phyloP scores from a whole-genome alignment of 1,140 invertebrate genomes.

The Vanessa atalanta region DNA sequence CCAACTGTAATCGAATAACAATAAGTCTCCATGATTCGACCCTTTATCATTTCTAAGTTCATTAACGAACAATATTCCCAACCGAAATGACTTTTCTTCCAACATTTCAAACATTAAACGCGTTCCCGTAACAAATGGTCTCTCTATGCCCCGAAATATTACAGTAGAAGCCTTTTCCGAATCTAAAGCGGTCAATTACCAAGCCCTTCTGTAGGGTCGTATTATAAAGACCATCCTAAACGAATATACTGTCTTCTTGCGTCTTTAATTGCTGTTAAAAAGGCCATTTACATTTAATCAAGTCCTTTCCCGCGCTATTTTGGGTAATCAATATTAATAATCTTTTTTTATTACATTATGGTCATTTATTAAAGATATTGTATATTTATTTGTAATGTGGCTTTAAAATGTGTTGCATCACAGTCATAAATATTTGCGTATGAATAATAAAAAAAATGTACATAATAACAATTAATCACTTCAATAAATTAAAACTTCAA shows the following conservation, averaged over 20 bases:
- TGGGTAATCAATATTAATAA: neutral
- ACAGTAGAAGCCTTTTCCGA: constrained; percentile 51
- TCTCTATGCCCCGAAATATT: constrained; percentile 45
- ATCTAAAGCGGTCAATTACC: constrained; percentile 61
- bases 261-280: constrained; percentile 59
- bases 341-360: too few species aligned
- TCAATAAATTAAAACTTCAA: too few species aligned
- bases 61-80: constrained; percentile 31
- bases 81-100: constrained; percentile 34
- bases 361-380: too few species aligned
- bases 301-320: constrained; percentile 18
- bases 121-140: constrained; percentile 6
- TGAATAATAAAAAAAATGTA: too few species aligned
- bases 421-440: too few species aligned
- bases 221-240: constrained; percentile 45
- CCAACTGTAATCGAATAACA: neutral
- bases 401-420: too few species aligned
- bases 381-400: too few species aligned
- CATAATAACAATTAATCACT: too few species aligned
- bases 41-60: constrained; percentile 33
- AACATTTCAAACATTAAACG: constrained; percentile 34
- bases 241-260: constrained; percentile 51
- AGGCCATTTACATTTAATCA: constrained; percentile 56
- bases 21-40: constrained; percentile 11
- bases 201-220: constrained; percentile 36